phyloP scores from a whole-genome alignment of 1,140 invertebrate genomes.

The Tetramorium simillimum region DNA sequence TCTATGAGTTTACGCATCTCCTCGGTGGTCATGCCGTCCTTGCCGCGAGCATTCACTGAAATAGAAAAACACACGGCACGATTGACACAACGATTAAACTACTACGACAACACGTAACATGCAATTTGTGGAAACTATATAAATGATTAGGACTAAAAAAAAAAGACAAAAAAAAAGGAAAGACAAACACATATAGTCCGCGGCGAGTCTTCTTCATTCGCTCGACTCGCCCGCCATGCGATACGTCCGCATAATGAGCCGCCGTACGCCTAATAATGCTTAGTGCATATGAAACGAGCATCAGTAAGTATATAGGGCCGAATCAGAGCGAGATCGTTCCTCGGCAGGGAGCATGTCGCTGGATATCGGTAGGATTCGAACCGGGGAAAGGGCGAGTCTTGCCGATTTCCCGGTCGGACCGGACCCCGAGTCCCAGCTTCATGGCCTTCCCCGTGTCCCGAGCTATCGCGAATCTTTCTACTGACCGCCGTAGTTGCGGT shows the following conservation, averaged over 20 bases:
- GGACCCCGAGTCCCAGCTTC: not conserved
- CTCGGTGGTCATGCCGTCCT: constrained; percentile 96
- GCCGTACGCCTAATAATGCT: constrained; percentile 62
- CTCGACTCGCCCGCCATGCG: constrained; percentile 72
- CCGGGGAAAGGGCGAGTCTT: not conserved
- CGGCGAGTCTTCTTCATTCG: constrained; percentile 70
- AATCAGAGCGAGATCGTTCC: constrained; percentile 22
- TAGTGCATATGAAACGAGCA: constrained; percentile 68
- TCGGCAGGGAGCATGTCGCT: not conserved
- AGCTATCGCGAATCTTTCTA: constrained; percentile 71
- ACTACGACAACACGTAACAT: constrained; percentile 82
- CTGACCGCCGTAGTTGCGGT: constrained; percentile 91
- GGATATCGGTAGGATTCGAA: not conserved
- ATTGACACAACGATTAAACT: constrained; percentile 83
- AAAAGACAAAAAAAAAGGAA: constrained; percentile 42
- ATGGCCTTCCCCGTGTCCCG: constrained; percentile 14
- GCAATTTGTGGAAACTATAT: constrained; percentile 71
- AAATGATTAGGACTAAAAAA: constrained; percentile 61
- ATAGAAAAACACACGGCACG: constrained; percentile 87
- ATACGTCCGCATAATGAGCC: constrained; percentile 63
- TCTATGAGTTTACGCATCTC: constrained; percentile 98
- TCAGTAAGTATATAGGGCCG: not conserved
- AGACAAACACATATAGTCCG: constrained; percentile 68
- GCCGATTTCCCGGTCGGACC: not conserved
- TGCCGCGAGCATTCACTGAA: constrained; percentile 91